Conservation (phyloP, 2,113 vertebrate species). For the Hypanus sabinus region DNA sequence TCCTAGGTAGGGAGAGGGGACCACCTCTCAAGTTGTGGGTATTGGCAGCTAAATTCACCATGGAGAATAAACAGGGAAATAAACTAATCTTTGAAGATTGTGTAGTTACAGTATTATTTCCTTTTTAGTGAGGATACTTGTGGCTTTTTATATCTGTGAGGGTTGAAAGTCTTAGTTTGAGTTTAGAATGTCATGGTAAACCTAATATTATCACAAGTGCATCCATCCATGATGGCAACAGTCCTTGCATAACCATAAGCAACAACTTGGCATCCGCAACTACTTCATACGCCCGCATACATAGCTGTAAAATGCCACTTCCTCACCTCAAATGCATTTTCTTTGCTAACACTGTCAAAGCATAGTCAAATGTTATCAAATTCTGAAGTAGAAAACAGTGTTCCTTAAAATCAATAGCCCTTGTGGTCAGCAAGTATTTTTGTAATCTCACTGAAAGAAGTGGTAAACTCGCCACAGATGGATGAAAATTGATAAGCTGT, state of each 20-base stretch:
- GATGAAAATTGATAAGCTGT: too few relatives aligned
- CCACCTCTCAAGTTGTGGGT: too few relatives aligned
- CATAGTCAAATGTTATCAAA: neutral
- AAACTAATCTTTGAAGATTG: too few relatives aligned
- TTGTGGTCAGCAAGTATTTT: neutral
- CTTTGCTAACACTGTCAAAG: neutral
- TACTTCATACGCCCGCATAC: neutral
- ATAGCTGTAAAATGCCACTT: neutral
- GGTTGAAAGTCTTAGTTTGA: too few relatives aligned
- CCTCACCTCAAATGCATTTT: neutral
- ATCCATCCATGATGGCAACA: neutral
- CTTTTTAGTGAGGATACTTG: too few relatives aligned
- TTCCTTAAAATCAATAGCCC: neutral
- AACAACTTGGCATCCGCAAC: neutral
- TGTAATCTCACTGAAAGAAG: neutral
- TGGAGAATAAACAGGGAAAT: too few relatives aligned
- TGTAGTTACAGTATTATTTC: too few relatives aligned
- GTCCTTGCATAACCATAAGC: neutral
- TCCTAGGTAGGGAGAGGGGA: too few relatives aligned
- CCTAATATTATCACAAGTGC: too few relatives aligned
- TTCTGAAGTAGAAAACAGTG: neutral
- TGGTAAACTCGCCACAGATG: neutral
- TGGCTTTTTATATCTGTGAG: too few relatives aligned
- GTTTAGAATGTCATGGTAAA: too few relatives aligned
- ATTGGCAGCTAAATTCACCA: too few relatives aligned